Conservation (phyloP, 2,797 vertebrate species). For the Amblyraja radiata region DNA sequence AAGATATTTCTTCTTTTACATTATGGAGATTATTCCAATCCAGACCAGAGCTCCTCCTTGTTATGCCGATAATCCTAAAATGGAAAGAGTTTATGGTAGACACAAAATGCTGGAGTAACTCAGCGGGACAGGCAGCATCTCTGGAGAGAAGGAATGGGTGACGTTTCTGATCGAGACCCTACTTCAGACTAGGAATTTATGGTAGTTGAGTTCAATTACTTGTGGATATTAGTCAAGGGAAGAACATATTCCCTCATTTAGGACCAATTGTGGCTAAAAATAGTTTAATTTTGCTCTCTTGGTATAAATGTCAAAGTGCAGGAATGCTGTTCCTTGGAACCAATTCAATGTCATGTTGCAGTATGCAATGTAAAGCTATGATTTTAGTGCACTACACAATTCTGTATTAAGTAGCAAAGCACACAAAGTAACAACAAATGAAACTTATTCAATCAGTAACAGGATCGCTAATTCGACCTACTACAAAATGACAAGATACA, state of each 20-base stretch:
- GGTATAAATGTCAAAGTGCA: constrained; percentile 15
- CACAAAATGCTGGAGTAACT: too few relatives aligned
- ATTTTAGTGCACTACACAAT: background rate
- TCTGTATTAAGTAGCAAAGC: background rate
- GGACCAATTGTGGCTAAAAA: constrained; percentile 8
- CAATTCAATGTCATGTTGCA: background rate
- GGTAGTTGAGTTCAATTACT: background rate
- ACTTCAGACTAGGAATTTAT: background rate
- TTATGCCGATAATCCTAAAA: background rate
- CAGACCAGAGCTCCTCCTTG: background rate
- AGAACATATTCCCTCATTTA: background rate
- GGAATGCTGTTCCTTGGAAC: background rate
- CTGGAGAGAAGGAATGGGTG: too few relatives aligned
- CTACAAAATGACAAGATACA: background rate
- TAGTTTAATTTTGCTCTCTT: background rate
- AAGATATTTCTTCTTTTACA: background rate
- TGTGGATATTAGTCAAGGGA: background rate
- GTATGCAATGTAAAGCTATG: background rate
- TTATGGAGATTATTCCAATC: background rate
- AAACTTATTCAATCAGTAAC: background rate
- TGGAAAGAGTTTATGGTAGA: background rate
- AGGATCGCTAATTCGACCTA: background rate
- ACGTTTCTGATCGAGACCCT: too few relatives aligned
- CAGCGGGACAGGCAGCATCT: too few relatives aligned
- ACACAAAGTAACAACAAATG: background rate